A percentile compares a stretch with the other conserved stretches of the same genome.
Conservation (phyloP, 2,113 vertebrate species). For the Hyaena hyaena region DNA sequence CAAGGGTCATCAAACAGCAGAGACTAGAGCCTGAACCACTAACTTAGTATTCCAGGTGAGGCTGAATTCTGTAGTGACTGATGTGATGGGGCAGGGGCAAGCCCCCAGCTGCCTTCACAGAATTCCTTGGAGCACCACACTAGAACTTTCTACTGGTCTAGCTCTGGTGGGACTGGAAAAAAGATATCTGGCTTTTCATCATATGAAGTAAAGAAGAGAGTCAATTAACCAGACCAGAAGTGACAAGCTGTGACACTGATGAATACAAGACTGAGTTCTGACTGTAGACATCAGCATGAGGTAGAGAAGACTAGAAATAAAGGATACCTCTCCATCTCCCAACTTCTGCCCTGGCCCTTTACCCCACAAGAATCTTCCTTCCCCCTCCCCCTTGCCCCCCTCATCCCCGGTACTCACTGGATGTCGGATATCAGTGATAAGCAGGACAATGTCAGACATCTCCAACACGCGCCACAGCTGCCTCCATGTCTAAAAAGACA, state of each 20-base stretch:
- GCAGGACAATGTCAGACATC: constrained; percentile 95
- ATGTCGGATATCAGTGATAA: constrained; percentile 94
- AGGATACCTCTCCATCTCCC: background rate
- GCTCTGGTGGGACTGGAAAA: background rate
- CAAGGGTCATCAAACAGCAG: background rate
- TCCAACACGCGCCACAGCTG: constrained; percentile 96
- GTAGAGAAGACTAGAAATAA: background rate
- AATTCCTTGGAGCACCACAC: background rate
- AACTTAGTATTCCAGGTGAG: background rate
- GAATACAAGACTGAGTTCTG: background rate
- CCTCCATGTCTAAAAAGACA: constrained; percentile 91
- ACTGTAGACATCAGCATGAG: background rate
- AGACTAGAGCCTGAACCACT: background rate
- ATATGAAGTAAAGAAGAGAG: background rate
- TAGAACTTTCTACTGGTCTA: background rate
- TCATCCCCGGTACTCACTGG: constrained; percentile 86
- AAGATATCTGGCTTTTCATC: background rate
- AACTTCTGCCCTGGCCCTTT: background rate
- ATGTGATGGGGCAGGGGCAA: background rate
- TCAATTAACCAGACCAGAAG: background rate
- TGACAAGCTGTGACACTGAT: background rate
- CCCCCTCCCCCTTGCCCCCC: background rate
- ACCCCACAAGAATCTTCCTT: background rate
- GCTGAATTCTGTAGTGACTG: background rate
- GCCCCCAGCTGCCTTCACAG: background rate